Evolutionary conservation across 1,140 invertebrate species (phyloP).

Genomic region (Drosophila willistoni): DNA sequence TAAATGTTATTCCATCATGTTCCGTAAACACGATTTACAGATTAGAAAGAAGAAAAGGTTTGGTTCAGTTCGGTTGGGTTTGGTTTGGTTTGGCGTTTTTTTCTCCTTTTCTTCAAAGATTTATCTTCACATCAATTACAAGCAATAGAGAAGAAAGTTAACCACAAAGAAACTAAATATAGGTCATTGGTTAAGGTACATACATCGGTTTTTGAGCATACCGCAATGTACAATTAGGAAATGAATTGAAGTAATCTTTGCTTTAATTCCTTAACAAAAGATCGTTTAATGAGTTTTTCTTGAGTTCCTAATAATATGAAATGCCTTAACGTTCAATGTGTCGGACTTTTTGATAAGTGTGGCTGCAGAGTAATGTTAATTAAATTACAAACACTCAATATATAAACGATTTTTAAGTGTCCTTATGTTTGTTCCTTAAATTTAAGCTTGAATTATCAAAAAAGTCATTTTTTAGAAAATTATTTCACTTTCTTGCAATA

Average conservation of each 20-base stretch:
- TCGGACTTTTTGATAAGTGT: neutral
- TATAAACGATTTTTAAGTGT: no score
- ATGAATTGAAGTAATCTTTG: conserved; percentile 2
- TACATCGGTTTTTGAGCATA: neutral
- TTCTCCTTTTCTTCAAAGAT: neutral
- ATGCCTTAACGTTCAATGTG: neutral
- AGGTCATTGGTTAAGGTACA: conserved; percentile 9
- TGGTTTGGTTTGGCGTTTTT: neutral
- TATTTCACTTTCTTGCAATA: no score
- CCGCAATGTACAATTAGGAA: conserved; percentile 15
- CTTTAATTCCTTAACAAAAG: neutral
- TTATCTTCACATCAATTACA: conserved; percentile 22
- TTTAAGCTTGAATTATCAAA: no score
- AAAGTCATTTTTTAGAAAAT: no score
- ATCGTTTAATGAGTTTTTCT: neutral
- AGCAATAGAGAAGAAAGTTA: conserved; percentile 18
- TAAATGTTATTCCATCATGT: conserved; percentile 9
- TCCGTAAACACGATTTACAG: conserved; percentile 5
- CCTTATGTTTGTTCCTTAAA: no score
- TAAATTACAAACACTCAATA: neutral
- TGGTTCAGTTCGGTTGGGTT: neutral
- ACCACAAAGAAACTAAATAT: conserved; percentile 13
- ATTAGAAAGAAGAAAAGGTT: conserved; percentile 14
- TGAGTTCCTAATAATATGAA: neutral
- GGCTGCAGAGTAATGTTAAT: neutral